Evolutionary conservation across 1,140 invertebrate genomes (phyloP).

Genomic region (Kradibia gibbosae): DNA sequence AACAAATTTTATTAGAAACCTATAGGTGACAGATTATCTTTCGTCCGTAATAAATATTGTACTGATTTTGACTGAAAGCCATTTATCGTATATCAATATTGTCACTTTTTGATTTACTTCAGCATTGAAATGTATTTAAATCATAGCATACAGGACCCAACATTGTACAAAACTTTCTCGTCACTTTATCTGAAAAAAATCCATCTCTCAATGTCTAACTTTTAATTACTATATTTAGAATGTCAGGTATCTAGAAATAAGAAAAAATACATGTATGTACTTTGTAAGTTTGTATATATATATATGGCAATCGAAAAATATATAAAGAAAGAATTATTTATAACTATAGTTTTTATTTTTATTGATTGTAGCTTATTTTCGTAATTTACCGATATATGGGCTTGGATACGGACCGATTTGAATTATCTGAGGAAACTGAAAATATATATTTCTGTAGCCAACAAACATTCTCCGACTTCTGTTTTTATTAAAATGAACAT

Average conservation of each 20-base stretch:
- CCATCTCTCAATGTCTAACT: not conserved
- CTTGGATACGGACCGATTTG: constrained; percentile 11
- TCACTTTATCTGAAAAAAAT: not conserved
- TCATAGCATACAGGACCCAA: not conserved
- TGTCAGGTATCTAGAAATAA: not conserved
- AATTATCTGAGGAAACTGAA: not conserved
- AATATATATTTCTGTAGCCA: constrained; percentile 1
- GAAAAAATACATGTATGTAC: not conserved
- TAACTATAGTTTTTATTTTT: not conserved
- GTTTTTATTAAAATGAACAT: not conserved
- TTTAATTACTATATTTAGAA: not conserved
- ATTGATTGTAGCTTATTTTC: not conserved
- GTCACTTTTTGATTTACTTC: not conserved
- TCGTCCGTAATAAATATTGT: not conserved
- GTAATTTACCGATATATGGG: not conserved
- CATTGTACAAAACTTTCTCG: not conserved
- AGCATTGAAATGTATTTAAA: not conserved
- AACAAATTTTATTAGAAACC: not conserved
- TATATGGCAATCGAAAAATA: not conserved
- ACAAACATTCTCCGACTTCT: constrained; percentile 3
- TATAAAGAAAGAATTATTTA: not conserved
- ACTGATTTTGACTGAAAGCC: not conserved
- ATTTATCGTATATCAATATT: not conserved
- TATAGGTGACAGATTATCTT: not conserved
- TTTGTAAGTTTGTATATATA: not conserved